Percentiles rank a stretch among this genome's conserved stretches.
phyloP scores from a whole-genome alignment of 2,797 vertebrate species.

The Lagothrix lagotricha region DNA sequence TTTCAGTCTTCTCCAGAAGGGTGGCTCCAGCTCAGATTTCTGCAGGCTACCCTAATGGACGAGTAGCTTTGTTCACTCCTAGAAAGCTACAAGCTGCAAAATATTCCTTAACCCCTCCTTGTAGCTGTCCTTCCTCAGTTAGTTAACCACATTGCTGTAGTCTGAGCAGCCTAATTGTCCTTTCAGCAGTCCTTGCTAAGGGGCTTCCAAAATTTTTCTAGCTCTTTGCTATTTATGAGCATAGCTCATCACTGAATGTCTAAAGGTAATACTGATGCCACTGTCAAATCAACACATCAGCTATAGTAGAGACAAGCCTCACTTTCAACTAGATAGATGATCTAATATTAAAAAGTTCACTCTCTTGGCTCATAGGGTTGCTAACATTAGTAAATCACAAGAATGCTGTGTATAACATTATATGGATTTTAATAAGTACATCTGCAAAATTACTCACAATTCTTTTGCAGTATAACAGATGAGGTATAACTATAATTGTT shows the following conservation, averaged over 20 bases:
- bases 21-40: not conserved
- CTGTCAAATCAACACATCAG: not conserved
- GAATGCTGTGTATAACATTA: not conserved
- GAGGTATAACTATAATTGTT: not conserved
- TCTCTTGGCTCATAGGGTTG: not conserved
- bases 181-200: not conserved
- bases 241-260: not conserved
- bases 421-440: not conserved
- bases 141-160: not conserved
- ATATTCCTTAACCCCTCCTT: not conserved
- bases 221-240: not conserved
- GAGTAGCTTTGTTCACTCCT: not conserved
- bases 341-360: constrained; percentile 11
- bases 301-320: not conserved
- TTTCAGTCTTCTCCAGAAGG: not conserved
- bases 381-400: not conserved
- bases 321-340: not conserved
- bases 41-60: not conserved
- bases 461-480: not conserved
- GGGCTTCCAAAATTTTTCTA: not conserved
- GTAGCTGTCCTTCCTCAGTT: not conserved
- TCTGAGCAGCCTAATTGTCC: not conserved
- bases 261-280: not conserved
- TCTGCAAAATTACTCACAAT: constrained; percentile 11
- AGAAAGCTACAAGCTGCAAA: not conserved